A percentile compares a stretch with the other conserved stretches of the same genome.
phyloP scores from a whole-genome alignment of 2,888 invertebrate species.

The Chrysopilus asiliformis region DNA sequence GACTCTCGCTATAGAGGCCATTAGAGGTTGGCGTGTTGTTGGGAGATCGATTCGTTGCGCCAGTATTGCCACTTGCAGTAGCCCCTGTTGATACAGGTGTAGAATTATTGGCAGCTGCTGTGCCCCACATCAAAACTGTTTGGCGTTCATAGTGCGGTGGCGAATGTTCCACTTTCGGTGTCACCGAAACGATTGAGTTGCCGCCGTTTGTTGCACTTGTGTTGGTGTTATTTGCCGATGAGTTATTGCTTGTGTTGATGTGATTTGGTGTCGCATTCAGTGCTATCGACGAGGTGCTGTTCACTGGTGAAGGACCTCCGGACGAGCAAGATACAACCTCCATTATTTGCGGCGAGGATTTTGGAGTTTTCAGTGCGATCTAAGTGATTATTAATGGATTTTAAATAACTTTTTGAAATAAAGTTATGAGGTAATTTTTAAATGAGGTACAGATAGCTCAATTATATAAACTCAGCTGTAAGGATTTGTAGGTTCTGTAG shows the following conservation, averaged over 20 bases:
- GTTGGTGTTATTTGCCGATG: slow-evolving; percentile 12
- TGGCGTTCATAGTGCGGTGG: slow-evolving; percentile 47
- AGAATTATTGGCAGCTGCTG: slow-evolving; percentile 34
- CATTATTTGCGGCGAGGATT: slow-evolving; percentile 36
- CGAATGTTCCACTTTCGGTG: slow-evolving; percentile 32
- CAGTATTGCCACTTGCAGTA: slow-evolving; percentile 11
- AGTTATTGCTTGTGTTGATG: slow-evolving; percentile 8
- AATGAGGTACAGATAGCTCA: no score
- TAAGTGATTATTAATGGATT: no score
- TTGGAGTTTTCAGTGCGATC: slow-evolving; percentile 35
- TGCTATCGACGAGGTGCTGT: slow-evolving; percentile 14
- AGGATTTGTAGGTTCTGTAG: no score
- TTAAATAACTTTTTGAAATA: no score
- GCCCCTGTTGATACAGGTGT: slow-evolving; percentile 15
- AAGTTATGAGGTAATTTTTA: no score
- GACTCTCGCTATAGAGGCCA: slow-evolving; percentile 20
- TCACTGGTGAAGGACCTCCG: slow-evolving; percentile 33
- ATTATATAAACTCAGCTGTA: no score
- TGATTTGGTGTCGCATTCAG: slow-evolving; percentile 13
- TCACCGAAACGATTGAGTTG: slow-evolving; percentile 18
- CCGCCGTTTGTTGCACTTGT: slow-evolving; percentile 18
- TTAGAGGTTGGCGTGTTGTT: slow-evolving; percentile 33
- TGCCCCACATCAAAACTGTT: slow-evolving; percentile 90
- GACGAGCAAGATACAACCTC: slow-evolving; percentile 36
- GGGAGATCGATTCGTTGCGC: slow-evolving; percentile 29